Evolutionary conservation across 1,140 invertebrate species (phyloP), one percentile per base, ranked within the genome.

Genomic region (Drosophila bifasciata): DNA sequence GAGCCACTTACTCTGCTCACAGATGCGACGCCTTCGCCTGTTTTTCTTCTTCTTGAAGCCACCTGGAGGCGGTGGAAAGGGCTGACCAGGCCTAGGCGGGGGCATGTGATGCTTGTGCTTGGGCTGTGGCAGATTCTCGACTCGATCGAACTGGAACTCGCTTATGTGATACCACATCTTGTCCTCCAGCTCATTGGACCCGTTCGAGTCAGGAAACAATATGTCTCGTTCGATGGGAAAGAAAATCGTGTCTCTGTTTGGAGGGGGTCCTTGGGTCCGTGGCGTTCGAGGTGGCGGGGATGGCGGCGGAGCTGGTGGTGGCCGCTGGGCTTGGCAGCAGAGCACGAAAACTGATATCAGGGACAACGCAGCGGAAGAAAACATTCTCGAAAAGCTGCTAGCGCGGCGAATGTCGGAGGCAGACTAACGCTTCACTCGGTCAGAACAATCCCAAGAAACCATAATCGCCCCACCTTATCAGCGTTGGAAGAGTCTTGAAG

Each of bases 1-100:
- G 16, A 16, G 36, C 13, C n/a, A 90, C 79, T 86, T 68, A 91
- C 89, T 91, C 46, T 59, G 59, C 48, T 90, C 89, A 48, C 89
- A 90, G 3, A 90, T 39, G 2, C 89, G 71, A 13, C 56, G 68
- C 6, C 46, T 64, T 1, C 50, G 44, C 23, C 39, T 60, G 19
- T 50, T 62, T 21, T 46, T 79, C 4, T 46, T 79, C 4, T 58
- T 71, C 13, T 85, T 85, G 7, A 69, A 48, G 28, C 68, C 69
- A 11, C 40, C 58, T 1, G 74, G 61, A 3, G 83, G 83, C 11
- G 83, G 83, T 0, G 83, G 83, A 53, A 83, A 86, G n/a, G 66
- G 74, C 39, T 86, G 78, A 0, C 83, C 83, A 0, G 83, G 83
- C 1, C 28, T 55, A 7, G 44, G 19, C 1, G 66, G 48, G n/a